Evolutionary conservation across 2,888 invertebrate species (phyloP), one percentile per base, ranked within the genome.

Genomic region (Macropis europaea): DNA sequence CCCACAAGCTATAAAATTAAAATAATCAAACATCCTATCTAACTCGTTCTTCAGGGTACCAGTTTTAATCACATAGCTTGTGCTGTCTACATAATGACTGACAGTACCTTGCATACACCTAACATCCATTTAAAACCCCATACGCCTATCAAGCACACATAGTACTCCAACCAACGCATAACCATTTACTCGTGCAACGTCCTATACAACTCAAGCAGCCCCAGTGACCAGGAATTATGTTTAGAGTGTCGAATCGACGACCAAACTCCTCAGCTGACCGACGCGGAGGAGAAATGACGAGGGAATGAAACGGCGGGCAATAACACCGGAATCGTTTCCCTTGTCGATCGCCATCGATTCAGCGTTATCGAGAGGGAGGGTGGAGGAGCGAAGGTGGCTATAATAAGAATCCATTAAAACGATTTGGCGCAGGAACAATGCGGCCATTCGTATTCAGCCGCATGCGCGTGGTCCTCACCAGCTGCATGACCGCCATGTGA

Each of bases 401-500:
- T 78, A 77, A 77, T 77, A 75, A 70, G 71, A 77, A 60, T 67
- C 77, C 69, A 80, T 79, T 79, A 79, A 79, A 77, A 70, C 67
- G 74, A 70, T 75, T 80, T 77, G 69, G 63, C 63, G 64, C 47
- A 71, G 42, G 70, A 80, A 80, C 79, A 80, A 80, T 80, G 68
- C 57, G 67, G 62, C 77, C 64, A 81, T 81, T 81, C 70, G 81
- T 78, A 81, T 81, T 81, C 81, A 62, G 60, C 70, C 63, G 77
- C 68, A 62, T 50, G 66, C 61, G 59, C 64, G 50, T 13, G 67
- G 69, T 79, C 69, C 61, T 68, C 70, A 50, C 60, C 77, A 61
- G 72, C 79, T 79, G 76, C 79, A 77, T 78, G 81, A 81, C 75
- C 74, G 73, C 72, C 74, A 81, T 82, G 79, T 75, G 72, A 82